A percentile compares a stretch with the other conserved stretches of the same genome.
These are phyloP conservation scores for Chelidonichthys spinosus DNA, from an alignment of 2,797 vertebrate species.

Conservation along the genomic window DNA sequence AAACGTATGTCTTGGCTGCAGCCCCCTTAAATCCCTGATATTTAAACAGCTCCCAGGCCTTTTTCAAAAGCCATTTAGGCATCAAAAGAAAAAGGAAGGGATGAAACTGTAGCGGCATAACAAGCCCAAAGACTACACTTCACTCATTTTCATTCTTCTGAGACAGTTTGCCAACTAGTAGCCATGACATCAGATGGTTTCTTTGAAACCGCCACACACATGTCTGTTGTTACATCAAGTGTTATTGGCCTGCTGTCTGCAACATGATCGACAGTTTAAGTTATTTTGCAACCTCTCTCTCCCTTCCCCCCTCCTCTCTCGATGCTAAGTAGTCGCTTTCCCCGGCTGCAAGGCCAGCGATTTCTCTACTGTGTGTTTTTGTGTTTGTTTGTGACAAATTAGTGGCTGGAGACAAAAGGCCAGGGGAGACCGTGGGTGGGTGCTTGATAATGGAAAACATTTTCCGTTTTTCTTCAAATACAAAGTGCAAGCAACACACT, in stretches of 20 bases:
- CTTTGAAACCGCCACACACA: constrained; percentile 54
- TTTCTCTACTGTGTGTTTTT: constrained; percentile 12
- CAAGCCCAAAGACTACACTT: constrained; percentile 62
- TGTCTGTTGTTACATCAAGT: constrained; percentile 55
- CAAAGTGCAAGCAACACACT: no score
- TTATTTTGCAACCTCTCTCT: constrained; percentile 37
- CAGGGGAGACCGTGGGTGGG: constrained; percentile 14
- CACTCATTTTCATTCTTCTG: constrained; percentile 56
- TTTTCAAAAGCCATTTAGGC: constrained; percentile 67
- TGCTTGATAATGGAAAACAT: constrained; percentile 40
- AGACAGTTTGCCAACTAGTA: constrained; percentile 64
- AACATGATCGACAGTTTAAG: constrained; percentile 55
- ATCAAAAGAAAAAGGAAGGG: constrained; percentile 64
- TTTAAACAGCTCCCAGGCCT: constrained; percentile 72
- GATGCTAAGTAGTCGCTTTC: constrained; percentile 33
- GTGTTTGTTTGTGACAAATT: constrained; percentile 53
- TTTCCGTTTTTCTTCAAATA: no score
- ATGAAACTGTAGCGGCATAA: constrained; percentile 63
- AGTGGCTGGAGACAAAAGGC: constrained; percentile 39
- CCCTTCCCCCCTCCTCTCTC: constrained; percentile 3
- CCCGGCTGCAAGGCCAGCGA: constrained; percentile 10
- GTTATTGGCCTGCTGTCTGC: constrained; percentile 55
- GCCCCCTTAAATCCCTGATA: constrained; percentile 51
- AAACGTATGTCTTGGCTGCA: constrained; percentile 64
- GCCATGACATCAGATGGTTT: constrained; percentile 60